Evolutionary conservation across 2,113 vertebrate species (phyloP), one percentile per base, ranked within the genome.

Genomic region (Arvicanthis niloticus): DNA sequence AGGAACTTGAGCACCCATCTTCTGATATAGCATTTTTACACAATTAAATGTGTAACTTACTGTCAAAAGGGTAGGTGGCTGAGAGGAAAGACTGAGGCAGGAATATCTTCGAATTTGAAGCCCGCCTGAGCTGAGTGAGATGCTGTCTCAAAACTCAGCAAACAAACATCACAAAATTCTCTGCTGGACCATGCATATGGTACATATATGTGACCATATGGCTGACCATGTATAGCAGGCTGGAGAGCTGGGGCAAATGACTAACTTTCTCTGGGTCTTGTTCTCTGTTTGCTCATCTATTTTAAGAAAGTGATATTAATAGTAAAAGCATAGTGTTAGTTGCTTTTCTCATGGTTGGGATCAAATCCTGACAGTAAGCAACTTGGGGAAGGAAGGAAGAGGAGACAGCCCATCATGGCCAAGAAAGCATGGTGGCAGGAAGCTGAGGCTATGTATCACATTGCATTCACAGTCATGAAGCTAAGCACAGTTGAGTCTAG

Each of bases 41-140:
- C 53, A 84, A 91, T 88, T 91, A 42, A 82, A 81, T 67, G 62
- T 85, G 45, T 73, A 96, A 24, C 65, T 77, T 88, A 62, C 37
- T 89, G 65, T 80, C 34, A 70, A 78, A 91, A 90, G 31, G 91
- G 80, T n/a, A 42, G 72, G 29, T 7, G 12, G 26, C 5, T 62
- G 10, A 8, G 67, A 72, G 22, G 31, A 8, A 34, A 68, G 45
- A 17, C 31, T 21, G 16, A 67, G 4, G n/a, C 40, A 85, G 26
- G 45, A 26, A 22, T 24, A 15, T 17, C 37, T 88, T 48, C 37
- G 31, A 40, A 56, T 5, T n/a, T 53, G 65, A 72, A n/a, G 67
- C 48, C 42, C 29, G 45, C 3, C 48, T 56, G 48, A 51, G 22
- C 12, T 56, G 15, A 88, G 48, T 26, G 86, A 53, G 67, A 6